Percentiles rank a stretch among this genome's conserved stretches.
Evolutionary conservation across 1,140 invertebrate genomes (phyloP).

Genomic region (Aphelinus atriplicis): DNA sequence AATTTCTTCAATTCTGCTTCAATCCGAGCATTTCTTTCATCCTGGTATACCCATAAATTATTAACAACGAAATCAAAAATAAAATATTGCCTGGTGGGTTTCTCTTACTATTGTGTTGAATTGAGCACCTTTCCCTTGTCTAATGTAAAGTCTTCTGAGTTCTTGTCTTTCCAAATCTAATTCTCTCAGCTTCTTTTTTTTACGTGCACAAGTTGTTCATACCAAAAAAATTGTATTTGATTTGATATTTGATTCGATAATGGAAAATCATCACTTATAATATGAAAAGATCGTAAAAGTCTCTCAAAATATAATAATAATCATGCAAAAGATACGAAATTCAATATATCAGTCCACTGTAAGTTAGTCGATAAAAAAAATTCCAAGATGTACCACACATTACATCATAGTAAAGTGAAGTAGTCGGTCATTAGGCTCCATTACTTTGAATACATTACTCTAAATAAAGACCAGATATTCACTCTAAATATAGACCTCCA

Average conservation of each 20-base stretch:
- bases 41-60: slow-evolving; percentile 61
- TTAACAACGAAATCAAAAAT: no score
- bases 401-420: no score
- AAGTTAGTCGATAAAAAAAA: slow-evolving; percentile 14
- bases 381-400: not conserved
- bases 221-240: slow-evolving; percentile 67
- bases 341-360: not conserved
- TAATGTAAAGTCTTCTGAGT: slow-evolving; percentile 97
- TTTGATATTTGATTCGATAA: not conserved
- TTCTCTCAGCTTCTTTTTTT: slow-evolving; percentile 88
- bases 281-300: no score
- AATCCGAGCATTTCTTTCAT: slow-evolving; percentile 97
- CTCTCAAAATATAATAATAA: no score
- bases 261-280: no score
- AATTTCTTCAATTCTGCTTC: slow-evolving; percentile 92
- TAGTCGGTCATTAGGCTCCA: slow-evolving; percentile 82
- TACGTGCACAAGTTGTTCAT: slow-evolving; percentile 91
- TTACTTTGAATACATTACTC: slow-evolving; percentile 89
- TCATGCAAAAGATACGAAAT: no score
- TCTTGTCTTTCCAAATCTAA: slow-evolving; percentile 97
- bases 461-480: slow-evolving; percentile 64
- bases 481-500: slow-evolving; percentile 68
- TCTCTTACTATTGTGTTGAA: slow-evolving; percentile 81
- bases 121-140: slow-evolving; percentile 96
- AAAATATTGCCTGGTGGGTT: not conserved